These are phyloP conservation scores for Holotrichia oblita DNA, from an alignment of 1,140 invertebrate genomes.

Conservation along the genomic window DNA sequence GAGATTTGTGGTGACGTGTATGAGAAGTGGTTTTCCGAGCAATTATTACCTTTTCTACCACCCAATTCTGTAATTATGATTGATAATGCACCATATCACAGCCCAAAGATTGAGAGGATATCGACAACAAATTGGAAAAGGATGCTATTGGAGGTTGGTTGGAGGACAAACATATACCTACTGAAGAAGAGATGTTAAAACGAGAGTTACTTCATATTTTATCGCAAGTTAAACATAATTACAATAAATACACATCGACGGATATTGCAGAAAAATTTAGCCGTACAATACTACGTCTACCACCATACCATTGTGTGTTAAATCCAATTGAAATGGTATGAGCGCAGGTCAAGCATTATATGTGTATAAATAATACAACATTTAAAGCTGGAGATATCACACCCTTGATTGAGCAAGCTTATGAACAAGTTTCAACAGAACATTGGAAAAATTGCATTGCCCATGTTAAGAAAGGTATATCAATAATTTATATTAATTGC, in stretches of 20 bases:
- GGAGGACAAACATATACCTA: not conserved
- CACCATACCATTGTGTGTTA: not conserved
- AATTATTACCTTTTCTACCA: slow-evolving; percentile 51
- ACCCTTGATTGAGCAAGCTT: not conserved
- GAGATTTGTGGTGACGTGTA: not conserved
- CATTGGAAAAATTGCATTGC: not conserved
- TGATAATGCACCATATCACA: slow-evolving; percentile 51
- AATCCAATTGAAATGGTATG: no score
- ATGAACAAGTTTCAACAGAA: not conserved
- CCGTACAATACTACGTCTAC: not conserved
- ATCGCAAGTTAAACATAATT: not conserved
- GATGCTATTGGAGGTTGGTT: slow-evolving; percentile 45
- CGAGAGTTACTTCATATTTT: not conserved
- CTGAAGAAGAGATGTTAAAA: not conserved
- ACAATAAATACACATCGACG: not conserved
- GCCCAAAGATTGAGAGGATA: slow-evolving; percentile 47
- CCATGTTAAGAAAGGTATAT: slow-evolving; percentile 2
- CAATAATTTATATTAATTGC: not conserved
- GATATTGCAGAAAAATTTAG: not conserved
- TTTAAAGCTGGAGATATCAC: not conserved
- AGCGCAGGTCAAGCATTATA: not conserved
- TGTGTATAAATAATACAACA: not conserved
- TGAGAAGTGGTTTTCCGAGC: slow-evolving; percentile 45
- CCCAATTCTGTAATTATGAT: slow-evolving; percentile 49
- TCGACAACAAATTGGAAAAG: slow-evolving; percentile 47